Conservation (phyloP, 2,888 invertebrate genomes). For the Microplitis deprimator region DNA sequence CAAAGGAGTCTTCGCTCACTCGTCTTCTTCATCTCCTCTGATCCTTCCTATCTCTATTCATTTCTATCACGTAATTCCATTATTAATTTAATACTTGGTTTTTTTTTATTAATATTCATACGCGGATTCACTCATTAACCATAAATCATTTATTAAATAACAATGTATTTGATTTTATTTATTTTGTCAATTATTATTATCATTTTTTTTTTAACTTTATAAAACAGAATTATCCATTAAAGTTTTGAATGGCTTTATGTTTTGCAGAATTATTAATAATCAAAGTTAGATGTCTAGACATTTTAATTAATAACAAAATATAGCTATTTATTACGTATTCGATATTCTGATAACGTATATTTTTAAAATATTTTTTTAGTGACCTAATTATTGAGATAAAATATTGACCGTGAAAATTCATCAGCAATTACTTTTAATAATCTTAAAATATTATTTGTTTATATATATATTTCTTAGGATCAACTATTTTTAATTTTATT, state of each 20-base stretch:
- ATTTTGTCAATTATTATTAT: no score
- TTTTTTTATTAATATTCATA: background rate
- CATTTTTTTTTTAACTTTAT: no score
- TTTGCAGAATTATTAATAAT: background rate
- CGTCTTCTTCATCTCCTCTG: conserved; percentile 22
- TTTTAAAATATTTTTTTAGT: background rate
- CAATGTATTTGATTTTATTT: no score
- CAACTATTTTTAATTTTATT: no score
- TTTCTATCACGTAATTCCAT: conserved; percentile 4
- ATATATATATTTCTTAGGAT: no score
- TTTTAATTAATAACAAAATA: background rate
- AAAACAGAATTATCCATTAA: no score
- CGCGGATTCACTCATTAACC: no score
- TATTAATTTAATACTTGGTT: background rate
- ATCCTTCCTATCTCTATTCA: conserved; percentile 11
- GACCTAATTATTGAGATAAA: background rate
- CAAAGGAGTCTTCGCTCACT: conserved; percentile 24
- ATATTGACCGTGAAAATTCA: no score
- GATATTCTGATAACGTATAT: background rate
- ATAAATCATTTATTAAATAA: no score
- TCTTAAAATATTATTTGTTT: no score
- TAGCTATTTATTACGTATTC: background rate
- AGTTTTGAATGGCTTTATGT: no score
- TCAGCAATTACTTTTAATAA: no score
- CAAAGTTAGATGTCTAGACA: background rate